Base-by-base conservation (phyloP, 2,888 invertebrate genomes). In the Dasypogon diadema region DNA sequence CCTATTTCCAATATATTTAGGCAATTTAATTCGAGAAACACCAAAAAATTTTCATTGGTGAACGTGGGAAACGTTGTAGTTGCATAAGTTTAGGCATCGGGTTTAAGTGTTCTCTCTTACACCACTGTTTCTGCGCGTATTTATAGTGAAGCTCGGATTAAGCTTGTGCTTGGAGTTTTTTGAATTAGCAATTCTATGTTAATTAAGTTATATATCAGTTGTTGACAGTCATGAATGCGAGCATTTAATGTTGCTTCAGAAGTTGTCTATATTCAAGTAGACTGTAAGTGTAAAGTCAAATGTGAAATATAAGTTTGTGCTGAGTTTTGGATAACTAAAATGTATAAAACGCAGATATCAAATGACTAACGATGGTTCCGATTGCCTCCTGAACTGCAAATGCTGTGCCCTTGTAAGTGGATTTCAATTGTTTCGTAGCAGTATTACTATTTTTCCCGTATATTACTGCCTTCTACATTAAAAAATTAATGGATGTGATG, bases 401-500 rank as follows among this genome's bases (percentile, higher is more conserved):
- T 77, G 77, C 56, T 79, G 79, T 75, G 77, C 78, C 22, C 68
- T 79, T 76, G 78, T 79, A 75, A 78, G 77, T 78, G 26, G n/a
- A 16, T 37, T 70, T 70, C 16, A 65, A 65, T 14, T 24, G 21
- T 63, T 37, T 63, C n/a, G 34, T n/a, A n/a, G n/a, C n/a, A n/a
- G n/a, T n/a, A n/a, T n/a, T n/a, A n/a, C n/a, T n/a, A n/a, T n/a
- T n/a, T n/a, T n/a, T n/a, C n/a, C n/a, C n/a, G n/a, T n/a, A n/a
- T n/a, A n/a, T n/a, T n/a, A n/a, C n/a, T n/a, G n/a, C n/a, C n/a
- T n/a, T n/a, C n/a, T n/a, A n/a, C n/a, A n/a, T n/a, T n/a, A n/a
- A n/a, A n/a, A n/a, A n/a, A n/a, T n/a, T n/a, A n/a, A n/a, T n/a
- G n/a, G n/a, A n/a, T n/a, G n/a, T n/a, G n/a, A n/a, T n/a, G n/a